Percentiles rank a stretch among this genome's conserved stretches.
Conservation (phyloP, 2,888 invertebrate genomes). For the Pseudococcus jackbeardsleyi region DNA sequence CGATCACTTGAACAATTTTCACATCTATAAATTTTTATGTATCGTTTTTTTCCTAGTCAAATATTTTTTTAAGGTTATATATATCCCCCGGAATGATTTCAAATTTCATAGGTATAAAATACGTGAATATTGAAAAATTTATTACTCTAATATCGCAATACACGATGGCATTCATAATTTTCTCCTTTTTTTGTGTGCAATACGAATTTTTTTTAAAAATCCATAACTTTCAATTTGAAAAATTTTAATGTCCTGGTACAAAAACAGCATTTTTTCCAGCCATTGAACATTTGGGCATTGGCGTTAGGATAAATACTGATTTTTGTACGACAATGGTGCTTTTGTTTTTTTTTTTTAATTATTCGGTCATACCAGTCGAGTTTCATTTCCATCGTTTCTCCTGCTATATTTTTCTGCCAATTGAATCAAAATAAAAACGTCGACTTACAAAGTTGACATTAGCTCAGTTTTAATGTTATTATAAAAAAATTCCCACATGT, state of each 20-base stretch:
- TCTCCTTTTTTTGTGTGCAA: background rate
- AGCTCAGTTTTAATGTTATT: constrained; percentile 36
- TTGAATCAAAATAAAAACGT: constrained; percentile 19
- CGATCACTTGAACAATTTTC: constrained; percentile 27
- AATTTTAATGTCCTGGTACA: background rate
- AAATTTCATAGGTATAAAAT: too few species aligned
- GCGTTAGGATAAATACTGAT: background rate
- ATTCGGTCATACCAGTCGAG: background rate
- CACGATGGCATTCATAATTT: background rate
- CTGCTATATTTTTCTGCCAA: background rate
- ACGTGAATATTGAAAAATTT: too few species aligned
- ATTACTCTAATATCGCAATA: background rate
- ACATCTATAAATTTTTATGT: background rate
- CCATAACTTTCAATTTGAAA: constrained; percentile 3
- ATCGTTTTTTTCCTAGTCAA: constrained; percentile 28
- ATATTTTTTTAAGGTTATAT: constrained; percentile 12
- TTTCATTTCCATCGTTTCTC: background rate
- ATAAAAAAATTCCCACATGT: constrained; percentile 32
- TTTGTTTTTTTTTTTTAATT: background rate
- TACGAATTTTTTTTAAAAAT: background rate
- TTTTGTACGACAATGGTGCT: background rate
- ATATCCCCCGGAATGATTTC: background rate
- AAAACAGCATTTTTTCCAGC: background rate
- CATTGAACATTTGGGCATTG: background rate
- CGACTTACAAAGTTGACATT: constrained; percentile 37